Evolutionary conservation across 2,797 vertebrate species (phyloP).

Genomic region (Channallabes apus): DNA sequence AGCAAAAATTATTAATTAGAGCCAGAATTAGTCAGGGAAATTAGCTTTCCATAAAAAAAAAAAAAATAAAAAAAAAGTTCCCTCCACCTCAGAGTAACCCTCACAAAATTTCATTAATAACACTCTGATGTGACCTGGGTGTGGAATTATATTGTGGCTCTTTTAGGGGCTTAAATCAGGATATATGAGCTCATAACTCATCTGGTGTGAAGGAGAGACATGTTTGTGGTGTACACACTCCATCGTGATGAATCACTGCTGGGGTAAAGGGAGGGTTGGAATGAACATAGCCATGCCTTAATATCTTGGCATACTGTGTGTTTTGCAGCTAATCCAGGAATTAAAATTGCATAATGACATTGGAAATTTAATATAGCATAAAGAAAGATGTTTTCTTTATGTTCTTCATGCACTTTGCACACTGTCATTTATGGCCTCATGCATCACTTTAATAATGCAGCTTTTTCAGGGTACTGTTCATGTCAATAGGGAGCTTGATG

Average conservation of each 20-base stretch:
- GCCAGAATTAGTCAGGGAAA: slow-evolving; percentile 53
- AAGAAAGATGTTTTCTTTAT: slow-evolving; percentile 31
- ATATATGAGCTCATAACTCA: slow-evolving; percentile 66
- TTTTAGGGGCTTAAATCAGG: slow-evolving; percentile 57
- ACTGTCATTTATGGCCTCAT: slow-evolving; percentile 29
- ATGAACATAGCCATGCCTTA: slow-evolving; percentile 24
- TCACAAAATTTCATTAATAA: slow-evolving; percentile 66
- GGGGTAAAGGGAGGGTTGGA: slow-evolving; percentile 14
- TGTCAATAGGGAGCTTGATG: too few relatives aligned
- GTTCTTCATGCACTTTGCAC: slow-evolving; percentile 31
- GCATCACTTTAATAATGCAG: slow-evolving; percentile 27
- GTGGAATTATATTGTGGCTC: slow-evolving; percentile 57
- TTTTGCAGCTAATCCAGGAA: slow-evolving; percentile 10
- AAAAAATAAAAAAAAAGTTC: slow-evolving; percentile 63
- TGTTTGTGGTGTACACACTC: slow-evolving; percentile 42
- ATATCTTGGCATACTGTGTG: neutral
- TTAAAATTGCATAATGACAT: neutral
- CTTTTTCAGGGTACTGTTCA: neutral
- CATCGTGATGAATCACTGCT: slow-evolving; percentile 38
- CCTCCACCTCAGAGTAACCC: slow-evolving; percentile 37
- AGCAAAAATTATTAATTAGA: neutral
- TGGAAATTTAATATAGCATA: slow-evolving; percentile 14
- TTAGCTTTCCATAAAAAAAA: slow-evolving; percentile 57
- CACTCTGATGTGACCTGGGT: slow-evolving; percentile 54
- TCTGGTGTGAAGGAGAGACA: slow-evolving; percentile 22